Percentiles rank a stretch among this genome's conserved stretches.
These are phyloP conservation scores for Fregata magnificens DNA, from an alignment of 2,113 vertebrate species.

Conservation along the genomic window DNA sequence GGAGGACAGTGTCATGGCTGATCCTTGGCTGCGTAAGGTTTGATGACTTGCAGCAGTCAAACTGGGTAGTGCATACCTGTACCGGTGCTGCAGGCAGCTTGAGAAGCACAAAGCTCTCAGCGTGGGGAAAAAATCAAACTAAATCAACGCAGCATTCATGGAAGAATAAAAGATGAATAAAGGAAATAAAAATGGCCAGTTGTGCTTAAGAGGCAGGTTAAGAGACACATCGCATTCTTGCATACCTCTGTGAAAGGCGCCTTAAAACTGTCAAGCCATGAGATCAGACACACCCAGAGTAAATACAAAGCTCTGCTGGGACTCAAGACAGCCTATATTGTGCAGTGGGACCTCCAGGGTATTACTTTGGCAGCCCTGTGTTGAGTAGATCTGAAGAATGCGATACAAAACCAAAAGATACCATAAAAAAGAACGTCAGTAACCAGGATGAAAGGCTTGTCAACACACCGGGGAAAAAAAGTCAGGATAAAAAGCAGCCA, in stretches of 20 bases:
- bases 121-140: neutral
- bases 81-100: neutral
- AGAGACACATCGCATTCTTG: neutral
- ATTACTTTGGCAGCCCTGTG: neutral
- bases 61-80: neutral
- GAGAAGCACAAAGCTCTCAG: neutral
- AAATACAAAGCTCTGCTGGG: neutral
- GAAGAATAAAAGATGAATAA: neutral
- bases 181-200: neutral
- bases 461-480: neutral
- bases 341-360: neutral
- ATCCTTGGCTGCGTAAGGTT: neutral
- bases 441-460: conserved; percentile 12
- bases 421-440: neutral
- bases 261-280: neutral
- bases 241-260: neutral
- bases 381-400: neutral
- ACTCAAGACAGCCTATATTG: neutral
- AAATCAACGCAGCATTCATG: neutral
- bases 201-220: neutral
- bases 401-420: neutral
- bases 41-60: neutral
- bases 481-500: neutral
- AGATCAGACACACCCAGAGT: neutral
- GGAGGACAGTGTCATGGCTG: neutral